Evolutionary conservation across 2,797 vertebrate species (phyloP).

Genomic region (Oryzias sinensis): DNA sequence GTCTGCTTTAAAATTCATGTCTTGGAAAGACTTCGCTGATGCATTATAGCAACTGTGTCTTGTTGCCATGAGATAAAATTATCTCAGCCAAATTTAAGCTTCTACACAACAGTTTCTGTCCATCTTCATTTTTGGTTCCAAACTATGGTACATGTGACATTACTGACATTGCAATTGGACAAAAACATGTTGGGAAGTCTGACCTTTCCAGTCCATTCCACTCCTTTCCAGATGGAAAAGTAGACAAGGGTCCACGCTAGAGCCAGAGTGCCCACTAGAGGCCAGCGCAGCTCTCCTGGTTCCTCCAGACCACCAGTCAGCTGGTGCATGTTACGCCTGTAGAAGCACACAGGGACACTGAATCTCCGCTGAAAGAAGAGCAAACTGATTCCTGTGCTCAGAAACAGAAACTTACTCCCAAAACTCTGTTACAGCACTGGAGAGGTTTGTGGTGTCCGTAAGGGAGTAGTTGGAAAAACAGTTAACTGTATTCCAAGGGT

Average conservation of each 20-base stretch:
- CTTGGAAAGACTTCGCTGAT: background rate
- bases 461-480: constrained; percentile 92
- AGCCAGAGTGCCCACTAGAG: constrained; percentile 85
- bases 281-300: constrained; percentile 86
- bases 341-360: constrained; percentile 17
- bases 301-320: constrained; percentile 84
- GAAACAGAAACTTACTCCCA: constrained; percentile 85
- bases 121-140: background rate
- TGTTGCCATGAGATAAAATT: background rate
- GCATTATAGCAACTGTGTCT: background rate
- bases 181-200: too few species aligned
- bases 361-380: constrained; percentile 2
- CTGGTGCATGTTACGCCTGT: constrained; percentile 91
- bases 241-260: constrained; percentile 91
- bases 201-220: constrained; percentile 95
- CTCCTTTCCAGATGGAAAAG: constrained; percentile 95
- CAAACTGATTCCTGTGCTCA: background rate
- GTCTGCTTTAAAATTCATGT: background rate
- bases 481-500: constrained; percentile 87
- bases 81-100: background rate
- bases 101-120: background rate
- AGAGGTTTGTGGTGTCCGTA: constrained; percentile 87
- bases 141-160: background rate
- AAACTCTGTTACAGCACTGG: constrained; percentile 89
- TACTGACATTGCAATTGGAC: background rate